Percentiles rank a stretch among this genome's conserved stretches.
Evolutionary conservation across 2,888 invertebrate genomes (phyloP).

Genomic region (Agrypnus murinus): DNA sequence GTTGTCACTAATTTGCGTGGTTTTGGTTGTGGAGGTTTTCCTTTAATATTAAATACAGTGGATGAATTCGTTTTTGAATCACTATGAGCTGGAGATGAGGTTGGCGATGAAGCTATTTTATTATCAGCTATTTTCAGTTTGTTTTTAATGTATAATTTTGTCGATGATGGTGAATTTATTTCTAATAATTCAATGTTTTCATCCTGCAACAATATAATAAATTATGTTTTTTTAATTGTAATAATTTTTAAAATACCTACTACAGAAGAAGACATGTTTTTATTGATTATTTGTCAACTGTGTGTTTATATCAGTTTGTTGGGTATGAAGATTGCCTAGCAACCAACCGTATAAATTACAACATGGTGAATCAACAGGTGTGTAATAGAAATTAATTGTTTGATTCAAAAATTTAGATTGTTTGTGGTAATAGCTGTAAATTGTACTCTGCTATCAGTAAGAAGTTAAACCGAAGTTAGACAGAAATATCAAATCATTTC

Average conservation of each 20-base stretch:
- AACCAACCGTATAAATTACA: too few relatives aligned
- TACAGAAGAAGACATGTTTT: constrained; percentile 41
- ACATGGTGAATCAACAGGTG: constrained; percentile 2
- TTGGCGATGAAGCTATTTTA: constrained; percentile 35
- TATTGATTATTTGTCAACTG: constrained; percentile 3
- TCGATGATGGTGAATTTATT: constrained; percentile 50
- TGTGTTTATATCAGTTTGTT: constrained; percentile 5
- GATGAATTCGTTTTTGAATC: constrained; percentile 17
- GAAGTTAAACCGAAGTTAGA: too few relatives aligned
- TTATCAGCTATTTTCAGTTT: constrained; percentile 39
- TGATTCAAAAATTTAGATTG: too few relatives aligned
- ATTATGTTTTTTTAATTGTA: neutral
- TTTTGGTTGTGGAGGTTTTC: constrained; percentile 4
- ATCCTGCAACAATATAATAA: constrained; percentile 52
- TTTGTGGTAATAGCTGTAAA: too few relatives aligned
- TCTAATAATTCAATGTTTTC: constrained; percentile 58
- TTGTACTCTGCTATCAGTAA: too few relatives aligned
- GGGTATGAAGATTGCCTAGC: constrained; percentile 24
- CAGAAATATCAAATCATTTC: too few relatives aligned
- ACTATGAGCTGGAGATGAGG: constrained; percentile 33
- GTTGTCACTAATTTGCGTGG: neutral
- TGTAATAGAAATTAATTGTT: too few relatives aligned
- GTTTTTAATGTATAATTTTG: constrained; percentile 37
- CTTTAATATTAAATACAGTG: constrained; percentile 11
- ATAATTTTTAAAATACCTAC: constrained; percentile 9